Conservation (phyloP, 2,888 invertebrate genomes). For the Euphydryas editha region DNA sequence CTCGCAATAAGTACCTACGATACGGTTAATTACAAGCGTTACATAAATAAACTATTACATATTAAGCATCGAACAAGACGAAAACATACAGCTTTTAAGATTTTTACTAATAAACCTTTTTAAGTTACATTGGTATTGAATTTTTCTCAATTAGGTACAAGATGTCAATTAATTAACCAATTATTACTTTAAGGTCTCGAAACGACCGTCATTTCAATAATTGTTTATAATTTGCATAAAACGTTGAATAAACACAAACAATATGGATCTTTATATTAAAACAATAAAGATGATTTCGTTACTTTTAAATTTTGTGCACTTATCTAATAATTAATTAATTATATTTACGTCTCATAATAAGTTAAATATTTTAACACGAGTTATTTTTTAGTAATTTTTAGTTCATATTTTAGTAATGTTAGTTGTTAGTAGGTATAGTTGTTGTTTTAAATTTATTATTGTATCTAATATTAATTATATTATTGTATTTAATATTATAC, state of each 20-base stretch:
- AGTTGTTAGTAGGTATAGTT: no score
- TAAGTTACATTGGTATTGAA: conserved; percentile 14
- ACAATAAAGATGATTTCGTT: background rate
- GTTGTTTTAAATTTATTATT: no score
- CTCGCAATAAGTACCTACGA: no score
- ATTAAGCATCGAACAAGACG: background rate
- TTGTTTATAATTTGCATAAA: conserved; percentile 21
- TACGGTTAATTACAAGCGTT: no score
- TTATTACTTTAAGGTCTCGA: conserved; percentile 48
- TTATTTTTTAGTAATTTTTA: no score
- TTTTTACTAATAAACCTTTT: background rate
- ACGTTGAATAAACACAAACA: background rate
- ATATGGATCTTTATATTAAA: background rate
- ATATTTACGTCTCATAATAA: no score
- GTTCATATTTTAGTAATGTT: no score
- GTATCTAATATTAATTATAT: no score
- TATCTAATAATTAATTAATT: no score
- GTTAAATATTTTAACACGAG: no score
- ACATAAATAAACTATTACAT: no score
- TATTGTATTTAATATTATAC: no score
- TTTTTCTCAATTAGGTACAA: conserved; percentile 19
- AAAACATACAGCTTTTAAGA: background rate
- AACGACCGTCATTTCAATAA: conserved; percentile 51
- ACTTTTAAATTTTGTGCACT: background rate
- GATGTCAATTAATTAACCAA: conserved; percentile 47